Evolutionary conservation across 2,113 vertebrate species (phyloP).

Genomic region (Chlorodrepanis virens): DNA sequence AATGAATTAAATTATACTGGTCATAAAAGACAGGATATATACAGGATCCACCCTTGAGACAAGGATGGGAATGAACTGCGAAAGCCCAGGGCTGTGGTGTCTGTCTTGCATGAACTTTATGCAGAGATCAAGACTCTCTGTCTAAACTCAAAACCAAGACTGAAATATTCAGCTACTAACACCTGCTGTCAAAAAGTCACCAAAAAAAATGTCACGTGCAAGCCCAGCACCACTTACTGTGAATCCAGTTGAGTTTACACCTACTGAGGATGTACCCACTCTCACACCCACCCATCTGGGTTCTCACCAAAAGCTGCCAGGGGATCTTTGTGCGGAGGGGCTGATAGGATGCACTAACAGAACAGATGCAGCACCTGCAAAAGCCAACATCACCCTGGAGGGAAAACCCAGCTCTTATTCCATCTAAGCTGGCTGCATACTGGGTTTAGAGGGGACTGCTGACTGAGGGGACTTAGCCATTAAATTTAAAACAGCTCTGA

Average conservation of each 20-base stretch:
- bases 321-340: not conserved
- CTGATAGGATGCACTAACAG: not conserved
- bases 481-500: not conserved
- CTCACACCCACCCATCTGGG: not conserved
- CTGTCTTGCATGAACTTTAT: not conserved
- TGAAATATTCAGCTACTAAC: not conserved
- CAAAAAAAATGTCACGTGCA: not conserved
- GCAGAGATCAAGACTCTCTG: not conserved
- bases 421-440: not conserved
- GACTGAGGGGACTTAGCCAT: not conserved
- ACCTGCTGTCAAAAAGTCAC: not conserved
- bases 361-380: not conserved
- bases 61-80: not conserved
- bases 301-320: not conserved
- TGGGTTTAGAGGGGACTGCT: not conserved
- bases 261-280: not conserved
- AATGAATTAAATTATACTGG: not conserved
- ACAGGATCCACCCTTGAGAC: not conserved
- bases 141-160: not conserved
- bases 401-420: not conserved
- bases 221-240: not conserved
- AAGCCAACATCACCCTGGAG: not conserved
- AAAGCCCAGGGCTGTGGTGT: not conserved
- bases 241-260: not conserved
- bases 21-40: not conserved